Base-by-base conservation (phyloP, 2,797 vertebrate species). In the Coccyzus lansbergi region DNA sequence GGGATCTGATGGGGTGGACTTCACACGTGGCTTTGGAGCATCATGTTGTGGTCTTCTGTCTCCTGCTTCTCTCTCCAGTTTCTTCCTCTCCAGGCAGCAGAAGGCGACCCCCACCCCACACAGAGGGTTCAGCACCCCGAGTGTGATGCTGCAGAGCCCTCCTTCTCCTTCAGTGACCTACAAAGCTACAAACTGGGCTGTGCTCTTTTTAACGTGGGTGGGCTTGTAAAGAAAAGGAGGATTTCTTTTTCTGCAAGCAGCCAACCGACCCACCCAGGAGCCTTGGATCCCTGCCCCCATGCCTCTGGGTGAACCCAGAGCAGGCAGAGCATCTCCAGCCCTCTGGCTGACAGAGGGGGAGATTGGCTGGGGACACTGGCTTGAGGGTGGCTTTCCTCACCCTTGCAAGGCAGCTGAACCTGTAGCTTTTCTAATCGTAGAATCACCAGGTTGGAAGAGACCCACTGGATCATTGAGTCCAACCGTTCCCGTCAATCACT, bases 111-210 rank as follows among this genome's bases (percentile, higher is more conserved):
- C n/a, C n/a, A n/a, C 2, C 0, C 51, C 0, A 0, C 4, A 40
- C 24, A 25, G 49, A n/a, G n/a, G n/a, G n/a, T n/a, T 0, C 2
- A 26, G 15, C 7, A 26, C 6, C 52, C 2, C 0, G 33, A 19
- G 36, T 1, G 7, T 76, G 28, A 77, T 5, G 7, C 75, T 42
- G 75, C 95, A 91, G 76, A 95, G 86, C 82, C 56, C 62, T 80
- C n/a, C 62, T 69, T 83, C 90, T 93, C 93, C 90, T 96, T 80
- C 86, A 22, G 36, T 77, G 91, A 91, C 95, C 94, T 94, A 95
- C 91, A 95, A 93, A 93, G 75, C 86, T 76, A 79, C 76, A 70
- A 89, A 91, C 2, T 60, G 86, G 92, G 95, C 82, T 3, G 0
- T 6, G 72, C 72, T 89, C 84, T 74, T 81, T 95, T 92, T 81